These are phyloP conservation scores for Oxycera nigricornis DNA, from an alignment of 2,888 invertebrate genomes.

Conservation along the genomic window DNA sequence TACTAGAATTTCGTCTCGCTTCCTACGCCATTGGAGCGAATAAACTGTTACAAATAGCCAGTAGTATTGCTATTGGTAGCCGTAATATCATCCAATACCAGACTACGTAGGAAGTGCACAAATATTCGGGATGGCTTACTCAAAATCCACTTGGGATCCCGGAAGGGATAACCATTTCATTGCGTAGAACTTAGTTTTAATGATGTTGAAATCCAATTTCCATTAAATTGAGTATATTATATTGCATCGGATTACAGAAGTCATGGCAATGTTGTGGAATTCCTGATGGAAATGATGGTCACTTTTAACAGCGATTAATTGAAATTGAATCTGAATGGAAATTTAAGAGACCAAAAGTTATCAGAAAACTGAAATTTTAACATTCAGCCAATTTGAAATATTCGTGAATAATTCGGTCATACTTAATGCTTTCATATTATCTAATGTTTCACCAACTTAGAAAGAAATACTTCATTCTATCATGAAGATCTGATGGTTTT, in stretches of 20 bases:
- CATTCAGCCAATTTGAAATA: too few relatives aligned
- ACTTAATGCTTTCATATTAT: too few relatives aligned
- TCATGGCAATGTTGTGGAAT: neutral
- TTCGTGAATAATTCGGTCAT: too few relatives aligned
- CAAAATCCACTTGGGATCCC: neutral
- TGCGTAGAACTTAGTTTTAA: conserved; percentile 33
- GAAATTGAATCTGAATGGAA: too few relatives aligned
- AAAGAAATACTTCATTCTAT: neutral
- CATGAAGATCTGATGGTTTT: neutral
- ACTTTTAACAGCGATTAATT: too few relatives aligned
- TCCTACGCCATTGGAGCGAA: neutral
- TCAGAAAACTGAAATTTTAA: too few relatives aligned
- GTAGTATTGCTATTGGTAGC: conserved; percentile 9
- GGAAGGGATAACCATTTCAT: conserved; percentile 23
- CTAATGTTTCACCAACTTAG: too few relatives aligned
- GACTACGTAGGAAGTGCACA: neutral
- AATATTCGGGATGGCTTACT: neutral
- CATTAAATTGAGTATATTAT: conserved; percentile 20
- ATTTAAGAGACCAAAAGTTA: too few relatives aligned
- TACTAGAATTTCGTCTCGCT: neutral
- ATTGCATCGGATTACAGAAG: neutral
- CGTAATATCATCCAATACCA: neutral
- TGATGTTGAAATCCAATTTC: conserved; percentile 31
- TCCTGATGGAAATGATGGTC: neutral
- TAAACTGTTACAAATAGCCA: neutral